These are phyloP conservation scores for Myiotriccus ornatus DNA, from an alignment of 2,797 vertebrate species.

Conservation along the genomic window DNA sequence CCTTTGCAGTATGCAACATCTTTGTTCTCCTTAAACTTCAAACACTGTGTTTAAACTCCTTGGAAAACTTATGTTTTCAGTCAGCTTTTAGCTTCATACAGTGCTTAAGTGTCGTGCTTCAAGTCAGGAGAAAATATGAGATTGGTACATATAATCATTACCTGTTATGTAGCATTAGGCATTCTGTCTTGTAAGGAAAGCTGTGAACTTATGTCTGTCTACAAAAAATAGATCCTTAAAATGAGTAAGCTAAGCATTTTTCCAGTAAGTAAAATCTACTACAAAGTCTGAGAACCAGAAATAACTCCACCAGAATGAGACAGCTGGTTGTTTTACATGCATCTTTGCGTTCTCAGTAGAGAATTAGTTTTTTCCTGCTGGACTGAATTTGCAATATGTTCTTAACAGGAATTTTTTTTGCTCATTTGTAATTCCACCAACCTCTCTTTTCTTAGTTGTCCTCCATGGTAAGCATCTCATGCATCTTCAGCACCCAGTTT, in stretches of 20 bases:
- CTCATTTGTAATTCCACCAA: not conserved
- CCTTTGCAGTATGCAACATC: not conserved
- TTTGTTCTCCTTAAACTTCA: not conserved
- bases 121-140: not conserved
- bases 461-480: not conserved
- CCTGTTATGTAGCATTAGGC: not conserved
- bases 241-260: not conserved
- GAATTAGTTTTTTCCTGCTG: not conserved
- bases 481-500: not conserved
- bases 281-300: not conserved
- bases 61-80: not conserved
- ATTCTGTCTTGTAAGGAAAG: not conserved
- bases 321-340: not conserved
- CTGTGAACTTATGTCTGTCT: not conserved
- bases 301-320: not conserved
- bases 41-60: not conserved
- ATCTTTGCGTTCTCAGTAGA: not conserved
- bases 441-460: not conserved
- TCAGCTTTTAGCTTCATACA: not conserved
- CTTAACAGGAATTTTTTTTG: not conserved
- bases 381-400: not conserved
- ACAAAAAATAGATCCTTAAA: not conserved
- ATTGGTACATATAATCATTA: not conserved
- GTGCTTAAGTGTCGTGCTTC: not conserved
- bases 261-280: not conserved